Evolutionary conservation across 2,797 vertebrate genomes (phyloP).

Genomic region (Onychomys arenicola): DNA sequence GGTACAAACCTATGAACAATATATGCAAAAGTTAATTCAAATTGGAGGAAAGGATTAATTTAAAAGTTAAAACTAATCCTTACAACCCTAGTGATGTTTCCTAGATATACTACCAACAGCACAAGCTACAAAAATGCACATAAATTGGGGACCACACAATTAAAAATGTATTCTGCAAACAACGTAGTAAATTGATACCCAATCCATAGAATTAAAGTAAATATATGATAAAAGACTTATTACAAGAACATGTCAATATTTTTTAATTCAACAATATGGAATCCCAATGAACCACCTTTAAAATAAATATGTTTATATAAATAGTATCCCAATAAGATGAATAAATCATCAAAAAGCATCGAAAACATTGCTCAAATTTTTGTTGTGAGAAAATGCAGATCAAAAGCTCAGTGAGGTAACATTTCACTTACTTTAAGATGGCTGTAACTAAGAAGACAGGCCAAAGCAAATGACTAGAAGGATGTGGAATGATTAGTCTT

Average conservation of each 20-base stretch:
- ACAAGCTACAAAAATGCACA: neutral
- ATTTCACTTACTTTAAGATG: neutral
- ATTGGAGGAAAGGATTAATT: neutral
- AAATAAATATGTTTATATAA: neutral
- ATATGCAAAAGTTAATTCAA: neutral
- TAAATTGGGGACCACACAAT: neutral
- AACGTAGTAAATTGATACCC: neutral
- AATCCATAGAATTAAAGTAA: neutral
- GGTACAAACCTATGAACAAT: neutral
- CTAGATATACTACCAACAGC: neutral
- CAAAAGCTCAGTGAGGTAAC: neutral
- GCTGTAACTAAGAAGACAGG: neutral
- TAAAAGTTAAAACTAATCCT: neutral
- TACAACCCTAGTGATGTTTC: neutral
- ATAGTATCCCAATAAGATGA: neutral
- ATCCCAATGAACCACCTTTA: neutral
- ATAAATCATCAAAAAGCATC: neutral
- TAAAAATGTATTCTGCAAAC: neutral
- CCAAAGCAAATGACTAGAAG: neutral
- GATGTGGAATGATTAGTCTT: neutral
- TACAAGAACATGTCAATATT: neutral
- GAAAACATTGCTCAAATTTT: neutral
- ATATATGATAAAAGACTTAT: neutral
- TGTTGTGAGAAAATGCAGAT: neutral
- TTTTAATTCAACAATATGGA: neutral